Conservation (phyloP, 2,113 vertebrate species). For the Crocuta crocuta region DNA sequence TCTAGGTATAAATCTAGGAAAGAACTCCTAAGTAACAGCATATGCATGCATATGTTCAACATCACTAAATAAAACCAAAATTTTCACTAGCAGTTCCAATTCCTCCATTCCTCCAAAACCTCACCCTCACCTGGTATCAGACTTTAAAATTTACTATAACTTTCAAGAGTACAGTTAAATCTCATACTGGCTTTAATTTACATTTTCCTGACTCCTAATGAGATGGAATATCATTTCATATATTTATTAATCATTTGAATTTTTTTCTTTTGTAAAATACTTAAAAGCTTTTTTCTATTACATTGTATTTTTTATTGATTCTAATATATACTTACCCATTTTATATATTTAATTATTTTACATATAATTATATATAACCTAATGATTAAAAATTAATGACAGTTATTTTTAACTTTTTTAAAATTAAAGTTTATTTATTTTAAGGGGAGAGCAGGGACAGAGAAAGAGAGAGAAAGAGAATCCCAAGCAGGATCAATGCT, state of each 20-base stretch:
- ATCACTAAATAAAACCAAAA: neutral
- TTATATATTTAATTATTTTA: neutral
- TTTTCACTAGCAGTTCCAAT: neutral
- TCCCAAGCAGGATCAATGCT: no score
- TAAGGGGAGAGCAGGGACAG: no score
- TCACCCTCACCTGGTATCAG: neutral
- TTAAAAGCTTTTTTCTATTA: neutral
- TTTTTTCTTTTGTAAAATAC: neutral
- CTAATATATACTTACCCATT: neutral
- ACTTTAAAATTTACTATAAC: neutral
- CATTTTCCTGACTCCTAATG: neutral
- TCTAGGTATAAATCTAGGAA: neutral
- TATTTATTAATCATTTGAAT: neutral
- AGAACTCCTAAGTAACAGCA: neutral
- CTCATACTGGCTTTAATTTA: neutral
- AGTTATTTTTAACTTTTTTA: neutral
- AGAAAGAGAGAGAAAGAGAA: no score
- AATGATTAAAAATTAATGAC: neutral
- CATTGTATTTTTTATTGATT: neutral
- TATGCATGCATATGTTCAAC: neutral
- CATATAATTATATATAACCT: conserved; percentile 5
- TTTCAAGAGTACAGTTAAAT: neutral
- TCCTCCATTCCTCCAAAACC: neutral
- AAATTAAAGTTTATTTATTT: no score
- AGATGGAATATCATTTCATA: neutral